Evolutionary conservation across 1,140 invertebrate genomes (phyloP), one percentile per base, ranked within the genome.

Genomic region (Octopus bimaculoides): DNA sequence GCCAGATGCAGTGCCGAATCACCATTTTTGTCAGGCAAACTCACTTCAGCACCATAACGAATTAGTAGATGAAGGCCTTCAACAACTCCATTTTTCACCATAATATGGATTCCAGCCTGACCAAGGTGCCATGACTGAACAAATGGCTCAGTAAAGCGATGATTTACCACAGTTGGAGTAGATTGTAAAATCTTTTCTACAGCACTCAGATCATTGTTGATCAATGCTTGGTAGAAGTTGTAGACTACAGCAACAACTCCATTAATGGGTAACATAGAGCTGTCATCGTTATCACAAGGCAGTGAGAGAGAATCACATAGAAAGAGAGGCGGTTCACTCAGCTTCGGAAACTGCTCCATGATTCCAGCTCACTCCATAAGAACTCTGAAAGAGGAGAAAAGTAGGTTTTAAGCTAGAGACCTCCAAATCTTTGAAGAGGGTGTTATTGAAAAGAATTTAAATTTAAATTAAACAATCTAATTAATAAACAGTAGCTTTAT

Each of bases 1-100:
- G 83, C 83, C 10, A 85, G 78, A 61, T 85, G 84, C 53, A 85
- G 81, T 41, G 85, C 78, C 10, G 80, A 82, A 77, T 86, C 86
- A 26, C 85, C 83, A 81, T 79, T 80, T 78, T 85, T 86, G 61
- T 84, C 83, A 52, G 79, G 53, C 52, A 84, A 71, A 26, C 41
- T 74, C 10, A 82, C 77, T 78, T 82, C 79, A 7, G 82, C 85
- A 0, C 83, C 83, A 12, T 82, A 75, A 20, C 81, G 69, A 9
- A 86, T 61, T n/a, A 86, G 71, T 9, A 61, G 78, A 26, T 83
- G 61, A 12, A 87, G 10, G 26, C 79, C 20, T 54, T 75, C 76
- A 20, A 79, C 61, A 3, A 82, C 83, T 54, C 82, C 84, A 73
- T 79, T 81, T 61, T 83, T 78, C 75, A 83, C 77, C 8, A 83